Conservation (phyloP, 2,888 invertebrate genomes). For the Euplagia quadripunctaria region DNA sequence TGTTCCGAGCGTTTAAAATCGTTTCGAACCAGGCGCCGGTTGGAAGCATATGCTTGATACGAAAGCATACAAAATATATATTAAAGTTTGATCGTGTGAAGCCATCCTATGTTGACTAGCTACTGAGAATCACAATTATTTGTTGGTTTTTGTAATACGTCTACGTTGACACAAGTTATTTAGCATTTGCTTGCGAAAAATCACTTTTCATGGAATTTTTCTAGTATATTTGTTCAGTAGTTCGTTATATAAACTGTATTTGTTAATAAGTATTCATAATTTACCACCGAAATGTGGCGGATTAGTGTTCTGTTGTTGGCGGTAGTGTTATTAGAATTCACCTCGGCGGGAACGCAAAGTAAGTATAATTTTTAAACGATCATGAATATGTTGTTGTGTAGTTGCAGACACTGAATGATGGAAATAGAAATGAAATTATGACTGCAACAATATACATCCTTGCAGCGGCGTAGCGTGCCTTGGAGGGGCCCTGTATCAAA, state of each 20-base stretch:
- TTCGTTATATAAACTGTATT: conserved; percentile 70
- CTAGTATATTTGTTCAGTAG: conserved; percentile 46
- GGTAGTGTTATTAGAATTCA: conserved; percentile 49
- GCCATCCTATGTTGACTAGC: conserved; percentile 22
- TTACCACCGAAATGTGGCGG: conserved; percentile 67
- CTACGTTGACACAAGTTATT: conserved; percentile 54
- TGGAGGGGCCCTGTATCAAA: too few relatives aligned
- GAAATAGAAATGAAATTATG: too few relatives aligned
- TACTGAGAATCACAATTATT: conserved; percentile 31
- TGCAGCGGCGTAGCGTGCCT: too few relatives aligned
- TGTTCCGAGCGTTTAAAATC: too few relatives aligned
- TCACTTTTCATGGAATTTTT: conserved; percentile 56
- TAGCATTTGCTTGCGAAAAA: conserved; percentile 57
- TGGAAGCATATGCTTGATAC: too few relatives aligned
- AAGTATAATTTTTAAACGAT: conserved; percentile 47
- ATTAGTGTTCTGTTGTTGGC: conserved; percentile 58
- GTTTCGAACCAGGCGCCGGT: too few relatives aligned
- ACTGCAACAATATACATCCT: too few relatives aligned
- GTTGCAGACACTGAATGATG: background rate
- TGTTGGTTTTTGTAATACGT: conserved; percentile 53
- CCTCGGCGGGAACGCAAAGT: conserved; percentile 59
- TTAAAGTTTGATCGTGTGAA: conserved; percentile 12
- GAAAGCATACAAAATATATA: too few relatives aligned
- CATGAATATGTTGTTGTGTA: background rate
- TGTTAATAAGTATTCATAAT: conserved; percentile 52